Evolutionary conservation across 2,888 invertebrate species (phyloP).

Genomic region (Hypomecis atomaria): DNA sequence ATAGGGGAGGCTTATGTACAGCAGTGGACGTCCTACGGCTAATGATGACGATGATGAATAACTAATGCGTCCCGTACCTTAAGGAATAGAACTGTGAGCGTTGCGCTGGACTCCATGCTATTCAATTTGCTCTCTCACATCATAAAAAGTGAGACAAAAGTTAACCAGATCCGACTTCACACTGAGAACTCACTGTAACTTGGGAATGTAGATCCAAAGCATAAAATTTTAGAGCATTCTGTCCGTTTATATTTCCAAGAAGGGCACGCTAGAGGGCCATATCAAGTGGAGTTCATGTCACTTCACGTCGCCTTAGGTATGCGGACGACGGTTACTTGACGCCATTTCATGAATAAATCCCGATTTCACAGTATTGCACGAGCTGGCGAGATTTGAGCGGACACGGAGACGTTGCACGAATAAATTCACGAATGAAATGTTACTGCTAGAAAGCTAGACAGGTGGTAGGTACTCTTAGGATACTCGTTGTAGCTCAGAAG

Average conservation of each 20-base stretch:
- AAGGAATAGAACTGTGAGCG: too few species aligned
- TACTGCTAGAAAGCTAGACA: too few species aligned
- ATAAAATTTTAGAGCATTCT: background rate
- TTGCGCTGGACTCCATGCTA: too few species aligned
- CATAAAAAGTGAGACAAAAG: too few species aligned
- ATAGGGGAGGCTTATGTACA: too few species aligned
- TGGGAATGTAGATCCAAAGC: background rate
- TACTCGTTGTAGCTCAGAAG: too few species aligned
- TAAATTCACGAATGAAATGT: background rate
- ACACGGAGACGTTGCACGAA: background rate
- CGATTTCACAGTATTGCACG: background rate
- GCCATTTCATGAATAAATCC: constrained; percentile 5
- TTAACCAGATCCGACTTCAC: too few species aligned
- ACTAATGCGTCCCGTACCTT: too few species aligned
- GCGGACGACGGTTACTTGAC: constrained; percentile 1
- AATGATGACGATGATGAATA: too few species aligned
- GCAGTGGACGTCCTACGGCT: too few species aligned
- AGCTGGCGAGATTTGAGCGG: background rate
- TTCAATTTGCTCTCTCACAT: too few species aligned
- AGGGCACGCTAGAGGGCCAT: background rate
- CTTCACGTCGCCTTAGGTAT: background rate
- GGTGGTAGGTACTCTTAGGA: too few species aligned
- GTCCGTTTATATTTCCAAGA: constrained; percentile 1
- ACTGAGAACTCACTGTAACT: background rate
- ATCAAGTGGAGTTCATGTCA: constrained; percentile 1